Evolutionary conservation across 2,797 vertebrate genomes (phyloP).

Genomic region (Hippopotamyrus pictus): DNA sequence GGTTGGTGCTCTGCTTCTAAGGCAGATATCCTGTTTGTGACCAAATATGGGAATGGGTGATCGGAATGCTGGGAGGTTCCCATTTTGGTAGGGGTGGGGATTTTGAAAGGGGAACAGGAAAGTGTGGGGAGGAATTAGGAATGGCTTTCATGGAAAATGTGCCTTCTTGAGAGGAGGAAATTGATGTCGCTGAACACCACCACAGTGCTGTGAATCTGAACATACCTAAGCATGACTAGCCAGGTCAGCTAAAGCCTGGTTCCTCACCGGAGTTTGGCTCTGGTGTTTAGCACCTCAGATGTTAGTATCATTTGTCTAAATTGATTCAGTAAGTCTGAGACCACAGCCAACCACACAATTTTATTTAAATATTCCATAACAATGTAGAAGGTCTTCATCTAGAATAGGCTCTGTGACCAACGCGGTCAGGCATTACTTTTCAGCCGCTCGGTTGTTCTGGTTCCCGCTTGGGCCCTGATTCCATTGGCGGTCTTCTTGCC

Average conservation of each 20-base stretch:
- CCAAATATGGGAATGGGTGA: not conserved
- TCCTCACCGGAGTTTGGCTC: not conserved
- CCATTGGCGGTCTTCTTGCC: not conserved
- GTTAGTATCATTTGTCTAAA: not conserved
- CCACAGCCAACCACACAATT: not conserved
- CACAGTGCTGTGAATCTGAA: not conserved
- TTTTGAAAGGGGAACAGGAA: not conserved
- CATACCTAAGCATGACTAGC: not conserved
- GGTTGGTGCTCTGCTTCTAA: not conserved
- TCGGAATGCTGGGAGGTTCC: not conserved
- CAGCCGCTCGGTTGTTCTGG: too few relatives aligned
- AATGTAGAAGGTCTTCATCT: not conserved
- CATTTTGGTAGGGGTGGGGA: not conserved
- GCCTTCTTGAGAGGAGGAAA: not conserved
- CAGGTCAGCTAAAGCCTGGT: not conserved
- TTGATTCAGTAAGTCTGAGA: not conserved
- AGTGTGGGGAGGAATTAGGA: not conserved
- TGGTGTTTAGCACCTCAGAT: not conserved
- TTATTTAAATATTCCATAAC: not conserved
- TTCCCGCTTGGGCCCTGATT: not conserved
- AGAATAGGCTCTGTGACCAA: not conserved
- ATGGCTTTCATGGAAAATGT: not conserved
- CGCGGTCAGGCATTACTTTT: not conserved
- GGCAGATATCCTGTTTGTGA: not conserved
- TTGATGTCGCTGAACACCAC: not conserved